Percentiles rank a stretch among this genome's conserved stretches.
These are phyloP conservation scores for Pelobates fuscus DNA, from an alignment of 2,113 vertebrate species.

Conservation along the genomic window DNA sequence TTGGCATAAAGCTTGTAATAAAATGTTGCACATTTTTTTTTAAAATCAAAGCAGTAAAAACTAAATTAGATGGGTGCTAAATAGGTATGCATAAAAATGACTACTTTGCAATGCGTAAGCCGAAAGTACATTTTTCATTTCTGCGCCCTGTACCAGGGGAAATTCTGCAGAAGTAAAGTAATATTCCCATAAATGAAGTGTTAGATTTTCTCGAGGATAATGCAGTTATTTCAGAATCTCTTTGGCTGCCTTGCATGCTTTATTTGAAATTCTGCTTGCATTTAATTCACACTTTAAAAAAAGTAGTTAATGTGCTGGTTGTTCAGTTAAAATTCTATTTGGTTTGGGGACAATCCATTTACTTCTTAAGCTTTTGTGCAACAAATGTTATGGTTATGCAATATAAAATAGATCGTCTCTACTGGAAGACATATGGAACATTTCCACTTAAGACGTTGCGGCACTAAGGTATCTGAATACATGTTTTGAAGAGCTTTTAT, in stretches of 20 bases:
- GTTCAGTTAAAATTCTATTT: background rate
- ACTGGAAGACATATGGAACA: slow-evolving; percentile 24
- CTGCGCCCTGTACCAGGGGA: too few species aligned
- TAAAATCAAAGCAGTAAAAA: too few species aligned
- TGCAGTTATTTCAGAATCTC: background rate
- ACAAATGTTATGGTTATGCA: slow-evolving; percentile 13
- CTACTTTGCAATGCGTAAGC: too few species aligned
- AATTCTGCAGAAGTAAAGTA: background rate
- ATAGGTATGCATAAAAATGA: too few species aligned
- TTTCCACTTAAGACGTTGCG: slow-evolving; percentile 12
- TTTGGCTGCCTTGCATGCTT: background rate
- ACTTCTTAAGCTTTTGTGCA: background rate
- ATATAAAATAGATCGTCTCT: background rate
- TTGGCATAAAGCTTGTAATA: too few species aligned
- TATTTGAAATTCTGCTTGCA: background rate
- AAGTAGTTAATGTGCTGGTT: background rate
- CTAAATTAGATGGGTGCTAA: too few species aligned
- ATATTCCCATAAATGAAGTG: background rate
- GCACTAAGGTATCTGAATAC: slow-evolving; percentile 16
- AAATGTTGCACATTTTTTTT: too few species aligned
- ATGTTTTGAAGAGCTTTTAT: slow-evolving; percentile 44
- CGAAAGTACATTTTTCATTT: too few species aligned
- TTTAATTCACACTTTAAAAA: slow-evolving; percentile 8
- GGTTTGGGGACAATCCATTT: background rate
- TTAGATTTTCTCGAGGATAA: background rate